Evolutionary conservation across 2,888 invertebrate genomes (phyloP).

Genomic region (Stictocephala bisonia): DNA sequence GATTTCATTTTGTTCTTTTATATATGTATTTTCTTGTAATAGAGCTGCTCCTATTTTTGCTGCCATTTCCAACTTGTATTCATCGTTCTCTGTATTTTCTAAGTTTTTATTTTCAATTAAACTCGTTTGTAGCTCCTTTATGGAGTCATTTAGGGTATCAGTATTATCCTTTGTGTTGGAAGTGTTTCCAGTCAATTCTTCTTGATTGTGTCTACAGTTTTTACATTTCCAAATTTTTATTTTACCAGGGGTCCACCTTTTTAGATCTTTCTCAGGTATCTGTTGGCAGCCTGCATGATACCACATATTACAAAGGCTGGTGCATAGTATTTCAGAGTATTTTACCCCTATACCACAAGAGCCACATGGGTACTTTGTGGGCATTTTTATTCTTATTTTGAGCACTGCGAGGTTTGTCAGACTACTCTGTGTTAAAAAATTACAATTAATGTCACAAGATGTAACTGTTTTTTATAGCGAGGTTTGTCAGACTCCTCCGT

Average conservation of each 20-base stretch:
- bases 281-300: constrained; percentile 7
- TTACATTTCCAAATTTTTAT: constrained; percentile 19
- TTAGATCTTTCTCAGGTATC: constrained; percentile 21
- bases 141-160: constrained; percentile 18
- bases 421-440: too few species aligned
- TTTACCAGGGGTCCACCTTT: constrained; percentile 13
- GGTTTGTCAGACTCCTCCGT: too few species aligned
- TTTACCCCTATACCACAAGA: constrained; percentile 10
- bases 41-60: constrained; percentile 20
- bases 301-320: constrained; percentile 17
- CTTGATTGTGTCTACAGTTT: constrained; percentile 10
- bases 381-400: not conserved
- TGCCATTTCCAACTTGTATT: constrained; percentile 2
- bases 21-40: constrained; percentile 20
- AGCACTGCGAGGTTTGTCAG: too few species aligned
- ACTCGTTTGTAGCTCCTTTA: constrained; percentile 9
- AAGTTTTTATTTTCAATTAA: constrained; percentile 13
- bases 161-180: not conserved
- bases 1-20: not conserved
- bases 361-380: constrained; percentile 16
- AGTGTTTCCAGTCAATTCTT: constrained; percentile 2
- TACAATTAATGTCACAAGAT: too few species aligned
- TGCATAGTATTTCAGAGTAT: constrained; percentile 16
- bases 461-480: too few species aligned
- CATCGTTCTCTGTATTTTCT: constrained; percentile 10